Conservation (phyloP, 2,797 vertebrate species). For the Mus spretus region DNA sequence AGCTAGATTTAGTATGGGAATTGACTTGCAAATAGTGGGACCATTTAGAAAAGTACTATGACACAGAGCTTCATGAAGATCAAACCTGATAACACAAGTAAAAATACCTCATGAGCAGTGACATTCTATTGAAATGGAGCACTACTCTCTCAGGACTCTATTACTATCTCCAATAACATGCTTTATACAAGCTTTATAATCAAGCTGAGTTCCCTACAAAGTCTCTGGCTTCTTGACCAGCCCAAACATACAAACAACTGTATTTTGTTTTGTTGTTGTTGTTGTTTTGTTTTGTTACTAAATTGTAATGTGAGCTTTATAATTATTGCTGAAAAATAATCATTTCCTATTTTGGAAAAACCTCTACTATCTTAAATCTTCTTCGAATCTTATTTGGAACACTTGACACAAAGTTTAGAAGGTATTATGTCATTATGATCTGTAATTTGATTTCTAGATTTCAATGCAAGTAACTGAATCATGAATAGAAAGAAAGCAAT, state of each 20-base stretch:
- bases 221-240: neutral
- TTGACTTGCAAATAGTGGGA: neutral
- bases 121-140: slow-evolving; percentile 27
- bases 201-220: slow-evolving; percentile 16
- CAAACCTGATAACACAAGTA: neutral
- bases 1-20: neutral
- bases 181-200: slow-evolving; percentile 61
- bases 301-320: neutral
- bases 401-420: slow-evolving; percentile 27
- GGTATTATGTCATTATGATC: neutral
- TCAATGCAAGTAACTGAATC: slow-evolving; percentile 15
- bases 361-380: neutral
- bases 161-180: neutral
- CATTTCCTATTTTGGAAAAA: slow-evolving; percentile 7
- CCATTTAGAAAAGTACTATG: neutral
- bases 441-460: slow-evolving; percentile 1
- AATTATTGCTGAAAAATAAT: slow-evolving; percentile 12
- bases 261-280: neutral
- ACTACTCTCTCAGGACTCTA: neutral
- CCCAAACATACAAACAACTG: neutral
- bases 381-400: neutral
- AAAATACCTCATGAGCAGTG: neutral
- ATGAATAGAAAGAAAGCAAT: slow-evolving; percentile 20
- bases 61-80: slow-evolving; percentile 24
- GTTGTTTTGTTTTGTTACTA: slow-evolving; percentile 31